A percentile compares a stretch with the other conserved stretches of the same genome.
Conservation (phyloP, 1,140 invertebrate species). For the Battus philenor region DNA sequence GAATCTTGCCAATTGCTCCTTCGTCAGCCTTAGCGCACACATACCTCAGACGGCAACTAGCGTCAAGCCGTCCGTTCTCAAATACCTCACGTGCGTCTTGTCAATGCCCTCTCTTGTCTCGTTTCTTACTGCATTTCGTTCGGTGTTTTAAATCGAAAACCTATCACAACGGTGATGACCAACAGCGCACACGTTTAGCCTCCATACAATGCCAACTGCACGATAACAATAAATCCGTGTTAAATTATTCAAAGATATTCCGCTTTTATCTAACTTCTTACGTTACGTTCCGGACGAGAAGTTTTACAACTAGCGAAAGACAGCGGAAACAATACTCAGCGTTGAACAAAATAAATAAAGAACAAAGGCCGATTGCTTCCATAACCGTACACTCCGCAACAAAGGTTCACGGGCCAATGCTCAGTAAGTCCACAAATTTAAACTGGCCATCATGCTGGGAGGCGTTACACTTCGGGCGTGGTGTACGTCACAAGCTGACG, state of each 20-base stretch:
- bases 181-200: too few relatives aligned
- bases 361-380: slow-evolving; percentile 11
- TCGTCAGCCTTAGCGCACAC: too few relatives aligned
- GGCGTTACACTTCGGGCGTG: slow-evolving; percentile 10
- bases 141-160: too few relatives aligned
- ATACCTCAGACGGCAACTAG: too few relatives aligned
- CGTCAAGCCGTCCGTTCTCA: too few relatives aligned
- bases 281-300: slow-evolving; percentile 3
- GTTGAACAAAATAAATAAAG: slow-evolving; percentile 10
- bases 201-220: too few relatives aligned
- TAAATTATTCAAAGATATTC: not conserved
- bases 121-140: too few relatives aligned
- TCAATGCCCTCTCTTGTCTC: too few relatives aligned
- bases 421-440: slow-evolving; percentile 16
- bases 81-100: too few relatives aligned
- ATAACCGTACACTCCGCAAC: slow-evolving; percentile 11
- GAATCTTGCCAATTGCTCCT: too few relatives aligned
- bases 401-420: slow-evolving; percentile 13
- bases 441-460: slow-evolving; percentile 14
- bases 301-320: not conserved
- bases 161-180: too few relatives aligned
- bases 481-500: not conserved
- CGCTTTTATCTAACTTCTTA: not conserved
- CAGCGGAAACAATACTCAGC: slow-evolving; percentile 15
- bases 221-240: not conserved